Evolutionary conservation across 1,140 invertebrate genomes (phyloP), one percentile per base, ranked within the genome.

Genomic region (Harlomillsia oculata): DNA sequence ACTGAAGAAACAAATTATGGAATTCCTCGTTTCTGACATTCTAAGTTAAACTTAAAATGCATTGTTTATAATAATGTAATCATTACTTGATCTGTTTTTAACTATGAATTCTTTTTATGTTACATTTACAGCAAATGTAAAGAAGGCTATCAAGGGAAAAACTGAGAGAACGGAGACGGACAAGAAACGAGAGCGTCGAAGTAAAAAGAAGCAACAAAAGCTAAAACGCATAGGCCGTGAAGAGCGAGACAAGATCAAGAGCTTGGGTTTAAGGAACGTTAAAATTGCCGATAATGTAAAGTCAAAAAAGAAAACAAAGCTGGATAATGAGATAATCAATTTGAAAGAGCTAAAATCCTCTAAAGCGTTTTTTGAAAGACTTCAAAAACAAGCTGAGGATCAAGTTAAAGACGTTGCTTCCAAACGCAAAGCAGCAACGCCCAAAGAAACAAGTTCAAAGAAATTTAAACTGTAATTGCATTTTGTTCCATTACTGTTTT

Each of bases 131-230:
- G 81, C 71, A 23, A 89, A 87, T 74, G 70, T 72, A n/a, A 86
- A 82, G 67, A 85, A 85, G 41, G 82, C 87, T 45, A 52, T 88
- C 0, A 81, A 89, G 63, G 86, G 84, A 29, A 82, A 83, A 71
- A 76, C 79, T 26, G 93, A 97, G 74, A 78, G 83, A 67, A 82
- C 82, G 0, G 74, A 77, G 28, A 92, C 91, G 0, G 93, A 97
- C 71, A 92, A 83, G 72, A 93, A 93, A 64, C 78, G 91, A 36
- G 87, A 89, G 66, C 77, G 90, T 59, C 77, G 92, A 51, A 80
- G 82, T 65, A 97, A 96, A 74, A 97, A 97, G 70, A 70, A 78
- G 28, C 77, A 78, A 14, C 88, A 93, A 67, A 74, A 77, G 16
- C 70, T 69, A 34, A 68, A 75, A 32, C 75, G 78, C 52, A 70